Evolutionary conservation across 2,888 invertebrate species (phyloP).

Genomic region (Drosophila crucigera): DNA sequence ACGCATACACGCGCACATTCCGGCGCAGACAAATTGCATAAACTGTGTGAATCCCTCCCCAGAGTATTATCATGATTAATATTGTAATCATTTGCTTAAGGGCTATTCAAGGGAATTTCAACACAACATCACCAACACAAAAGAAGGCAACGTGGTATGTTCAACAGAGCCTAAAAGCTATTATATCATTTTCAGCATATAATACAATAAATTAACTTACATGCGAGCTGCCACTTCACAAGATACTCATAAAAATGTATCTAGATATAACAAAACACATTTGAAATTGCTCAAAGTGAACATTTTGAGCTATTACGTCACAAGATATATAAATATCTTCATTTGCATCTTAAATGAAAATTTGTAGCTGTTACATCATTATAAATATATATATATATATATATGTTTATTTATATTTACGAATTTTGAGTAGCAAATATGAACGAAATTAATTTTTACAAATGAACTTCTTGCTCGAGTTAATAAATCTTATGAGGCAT

Average conservation of each 20-base stretch:
- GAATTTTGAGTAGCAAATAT: neutral
- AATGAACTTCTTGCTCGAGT: neutral
- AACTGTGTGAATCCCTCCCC: constrained; percentile 44
- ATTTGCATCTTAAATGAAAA: neutral
- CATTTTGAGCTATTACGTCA: neutral
- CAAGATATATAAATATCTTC: neutral
- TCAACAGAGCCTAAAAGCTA: constrained; percentile 29
- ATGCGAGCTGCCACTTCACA: constrained; percentile 38
- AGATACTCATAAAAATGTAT: constrained; percentile 35
- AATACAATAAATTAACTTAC: constrained; percentile 70
- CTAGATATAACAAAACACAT: constrained; percentile 20
- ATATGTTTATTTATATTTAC: neutral
- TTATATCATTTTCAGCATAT: constrained; percentile 73
- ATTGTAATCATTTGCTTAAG: constrained; percentile 42
- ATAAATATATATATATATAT: neutral
- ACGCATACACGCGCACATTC: constrained; percentile 17
- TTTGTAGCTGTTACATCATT: neutral
- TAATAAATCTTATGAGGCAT: constrained; percentile 13
- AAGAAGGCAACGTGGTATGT: constrained; percentile 16
- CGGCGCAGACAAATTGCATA: constrained; percentile 52
- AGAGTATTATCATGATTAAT: constrained; percentile 61
- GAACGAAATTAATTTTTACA: neutral
- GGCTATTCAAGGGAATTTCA: constrained; percentile 54
- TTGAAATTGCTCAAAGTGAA: neutral
- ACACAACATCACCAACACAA: constrained; percentile 47